Percentiles rank a stretch among this genome's conserved stretches.
phyloP scores from a whole-genome alignment of 2,113 vertebrate species.

The Phocoena phocoena region DNA sequence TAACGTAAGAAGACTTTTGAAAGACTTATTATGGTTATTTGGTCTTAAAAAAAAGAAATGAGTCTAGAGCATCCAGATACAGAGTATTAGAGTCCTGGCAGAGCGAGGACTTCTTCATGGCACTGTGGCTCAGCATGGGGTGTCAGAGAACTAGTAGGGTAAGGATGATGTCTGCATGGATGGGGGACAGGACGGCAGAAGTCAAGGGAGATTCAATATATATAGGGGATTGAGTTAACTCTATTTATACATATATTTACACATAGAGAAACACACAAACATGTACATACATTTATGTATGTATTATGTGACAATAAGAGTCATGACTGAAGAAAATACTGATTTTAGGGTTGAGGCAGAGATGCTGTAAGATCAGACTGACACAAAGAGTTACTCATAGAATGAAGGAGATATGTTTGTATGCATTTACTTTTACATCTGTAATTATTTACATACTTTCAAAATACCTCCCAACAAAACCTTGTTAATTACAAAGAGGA shows the following conservation, averaged over 20 bases:
- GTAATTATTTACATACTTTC: background rate
- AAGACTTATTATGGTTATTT: background rate
- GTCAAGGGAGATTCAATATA: background rate
- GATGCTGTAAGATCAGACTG: background rate
- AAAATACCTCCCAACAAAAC: background rate
- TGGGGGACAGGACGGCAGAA: too few relatives aligned
- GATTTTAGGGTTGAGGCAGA: background rate
- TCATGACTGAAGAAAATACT: background rate
- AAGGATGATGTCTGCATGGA: background rate
- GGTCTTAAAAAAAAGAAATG: background rate
- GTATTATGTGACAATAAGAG: background rate
- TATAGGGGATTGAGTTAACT: background rate
- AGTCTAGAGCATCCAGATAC: background rate
- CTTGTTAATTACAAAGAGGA: background rate
- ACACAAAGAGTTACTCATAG: background rate
- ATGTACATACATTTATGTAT: background rate
- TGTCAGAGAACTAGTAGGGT: background rate
- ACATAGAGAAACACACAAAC: background rate
- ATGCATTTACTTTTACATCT: background rate
- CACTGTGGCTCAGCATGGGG: accelerated
- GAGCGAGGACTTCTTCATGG: background rate
- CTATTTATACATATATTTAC: background rate
- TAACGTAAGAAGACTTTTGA: background rate
- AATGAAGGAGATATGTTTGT: background rate
- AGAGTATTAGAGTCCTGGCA: background rate